Percentiles rank a stretch among this genome's conserved stretches.
These are phyloP conservation scores for Papilio demoleus DNA, from an alignment of 2,888 invertebrate genomes.

Conservation along the genomic window DNA sequence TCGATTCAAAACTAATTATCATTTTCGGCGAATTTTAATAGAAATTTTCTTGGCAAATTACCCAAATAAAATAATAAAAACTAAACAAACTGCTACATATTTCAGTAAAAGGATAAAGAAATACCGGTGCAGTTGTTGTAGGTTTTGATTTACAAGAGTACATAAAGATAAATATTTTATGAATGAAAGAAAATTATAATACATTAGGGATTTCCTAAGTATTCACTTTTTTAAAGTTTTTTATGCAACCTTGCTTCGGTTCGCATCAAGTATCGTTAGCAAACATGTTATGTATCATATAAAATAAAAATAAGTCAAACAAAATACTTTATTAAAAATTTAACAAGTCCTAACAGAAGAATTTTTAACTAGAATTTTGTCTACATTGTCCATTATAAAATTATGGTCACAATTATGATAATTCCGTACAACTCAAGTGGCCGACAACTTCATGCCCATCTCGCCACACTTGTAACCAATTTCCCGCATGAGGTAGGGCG, in stretches of 20 bases:
- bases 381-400: constrained; percentile 20
- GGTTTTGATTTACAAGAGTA: no score
- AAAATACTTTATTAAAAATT: constrained; percentile 9
- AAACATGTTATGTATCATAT: neutral
- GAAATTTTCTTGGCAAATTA: neutral
- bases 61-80: no score
- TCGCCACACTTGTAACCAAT: constrained; percentile 75
- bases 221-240: neutral
- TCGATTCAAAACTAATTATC: neutral
- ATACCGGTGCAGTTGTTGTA: no score
- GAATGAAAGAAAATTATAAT: neutral
- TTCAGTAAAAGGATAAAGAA: no score
- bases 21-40: neutral
- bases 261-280: no score
- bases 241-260: neutral
- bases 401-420: neutral
- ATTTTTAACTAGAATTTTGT: constrained; percentile 46
- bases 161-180: no score
- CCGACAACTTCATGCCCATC: constrained; percentile 69
- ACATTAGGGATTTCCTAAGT: no score
- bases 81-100: no score
- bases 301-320: neutral
- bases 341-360: constrained; percentile 31
- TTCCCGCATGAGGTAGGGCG: constrained; percentile 85
- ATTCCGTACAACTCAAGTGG: constrained; percentile 53